These are phyloP conservation scores for Sebastes nivosus DNA, from an alignment of 2,797 vertebrate species.

Conservation along the genomic window DNA sequence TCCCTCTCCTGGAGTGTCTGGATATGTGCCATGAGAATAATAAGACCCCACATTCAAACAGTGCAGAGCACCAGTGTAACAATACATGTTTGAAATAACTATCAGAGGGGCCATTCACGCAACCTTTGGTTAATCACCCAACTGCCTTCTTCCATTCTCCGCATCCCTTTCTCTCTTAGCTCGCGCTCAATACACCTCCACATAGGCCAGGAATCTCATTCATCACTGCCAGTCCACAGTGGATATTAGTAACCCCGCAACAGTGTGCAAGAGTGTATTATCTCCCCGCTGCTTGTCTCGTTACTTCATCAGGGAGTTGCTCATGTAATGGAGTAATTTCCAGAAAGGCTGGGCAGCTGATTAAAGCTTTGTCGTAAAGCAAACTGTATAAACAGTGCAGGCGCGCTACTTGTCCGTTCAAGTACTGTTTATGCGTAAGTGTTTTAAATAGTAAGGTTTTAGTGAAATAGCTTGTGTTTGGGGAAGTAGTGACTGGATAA, in stretches of 20 bases:
- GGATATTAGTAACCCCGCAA: slow-evolving; percentile 69
- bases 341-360: slow-evolving; percentile 59
- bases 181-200: slow-evolving; percentile 72
- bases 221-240: slow-evolving; percentile 72
- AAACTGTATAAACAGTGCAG: neutral
- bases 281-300: slow-evolving; percentile 61
- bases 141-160: slow-evolving; percentile 66
- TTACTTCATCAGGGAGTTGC: slow-evolving; percentile 62
- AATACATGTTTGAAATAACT: slow-evolving; percentile 69
- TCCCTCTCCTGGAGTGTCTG: slow-evolving; percentile 32
- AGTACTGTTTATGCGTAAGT: neutral
- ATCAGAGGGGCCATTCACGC: slow-evolving; percentile 63
- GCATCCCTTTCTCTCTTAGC: slow-evolving; percentile 60
- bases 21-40: slow-evolving; percentile 58
- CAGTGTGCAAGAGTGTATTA: slow-evolving; percentile 68
- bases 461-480: neutral
- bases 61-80: slow-evolving; percentile 36
- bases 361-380: slow-evolving; percentile 46
- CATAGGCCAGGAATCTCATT: slow-evolving; percentile 71
- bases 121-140: slow-evolving; percentile 71
- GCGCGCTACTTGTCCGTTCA: neutral
- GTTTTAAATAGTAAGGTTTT: neutral
- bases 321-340: slow-evolving; percentile 64
- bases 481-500: neutral
- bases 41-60: slow-evolving; percentile 50